Base-by-base conservation (phyloP, 2,888 invertebrate species). In the Diarsia dahlii region DNA sequence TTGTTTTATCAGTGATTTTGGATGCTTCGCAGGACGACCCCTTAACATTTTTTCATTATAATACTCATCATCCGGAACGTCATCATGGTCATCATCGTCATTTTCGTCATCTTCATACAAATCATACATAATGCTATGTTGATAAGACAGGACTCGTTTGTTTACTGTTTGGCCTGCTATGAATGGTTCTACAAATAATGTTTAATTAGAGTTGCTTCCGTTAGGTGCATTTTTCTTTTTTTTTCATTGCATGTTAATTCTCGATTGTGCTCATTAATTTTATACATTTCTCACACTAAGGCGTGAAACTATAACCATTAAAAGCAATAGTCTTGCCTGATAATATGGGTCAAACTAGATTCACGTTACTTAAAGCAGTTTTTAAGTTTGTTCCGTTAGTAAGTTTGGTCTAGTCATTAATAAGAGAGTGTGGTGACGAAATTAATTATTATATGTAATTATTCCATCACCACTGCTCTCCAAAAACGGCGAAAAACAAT, bases 111-210 rank as follows among this genome's bases (percentile, higher is more conserved):
- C 39, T 39, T 39, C 8, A 39, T 39, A 39, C 39, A 39, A 39
- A 39, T 39, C 39, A 39, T 6, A 39, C 8, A 39, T 39, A 39
- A 39, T 6, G 39, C 8, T 39, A 39, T 39, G 39, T 39, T 39
- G 39, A 39, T 39, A 39, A 8, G 39, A 39, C 39, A 39, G 39
- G 39, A 39, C 39, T 39, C 8, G 39, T 39, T 39, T 39, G 39
- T 39, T 20, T 20, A 2, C 0, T 62, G 15, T 45, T 63, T 74
- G 63, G 10, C 80, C 76, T 39, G 80, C 74, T 39, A 75, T 1
- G 54, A 86, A 86, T 65, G 86, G 84, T 28, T 64, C 86, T 86
- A 64, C 60, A 80, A 81, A 56, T n/a, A 34, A 45, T 28, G 8
- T 67, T 52, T 5, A 54, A 69, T 71, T 45, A 20, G 10, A 50